Conservation (phyloP, 1,140 invertebrate species). For the Calliphora vicina region DNA sequence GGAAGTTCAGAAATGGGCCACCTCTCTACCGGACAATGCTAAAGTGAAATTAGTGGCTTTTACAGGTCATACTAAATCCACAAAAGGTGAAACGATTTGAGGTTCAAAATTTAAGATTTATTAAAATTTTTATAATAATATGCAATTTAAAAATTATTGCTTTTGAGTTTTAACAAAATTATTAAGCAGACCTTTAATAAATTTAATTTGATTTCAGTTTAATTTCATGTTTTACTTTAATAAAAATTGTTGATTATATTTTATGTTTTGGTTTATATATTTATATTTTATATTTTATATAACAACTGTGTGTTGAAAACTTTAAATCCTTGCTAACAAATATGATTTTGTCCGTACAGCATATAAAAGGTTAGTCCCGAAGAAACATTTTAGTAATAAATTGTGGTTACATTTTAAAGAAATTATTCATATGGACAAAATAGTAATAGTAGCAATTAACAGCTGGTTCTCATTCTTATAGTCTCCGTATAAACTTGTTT, state of each 20-base stretch:
- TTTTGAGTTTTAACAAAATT: too few relatives aligned
- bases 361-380: background rate
- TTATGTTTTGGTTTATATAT: background rate
- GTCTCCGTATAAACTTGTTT: too few relatives aligned
- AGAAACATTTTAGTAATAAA: background rate
- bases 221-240: background rate
- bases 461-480: too few relatives aligned
- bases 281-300: background rate
- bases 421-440: too few relatives aligned
- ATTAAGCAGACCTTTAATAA: too few relatives aligned
- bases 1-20: background rate
- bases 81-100: background rate
- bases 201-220: background rate
- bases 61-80: background rate
- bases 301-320: background rate
- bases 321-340: background rate
- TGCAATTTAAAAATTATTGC: too few relatives aligned
- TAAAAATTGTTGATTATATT: background rate
- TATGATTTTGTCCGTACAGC: background rate
- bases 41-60: background rate
- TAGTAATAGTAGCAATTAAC: too few relatives aligned
- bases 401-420: too few relatives aligned
- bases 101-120: too few relatives aligned
- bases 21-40: background rate
- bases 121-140: too few relatives aligned